These are phyloP conservation scores for Syngnathoides biaculeatus DNA, from an alignment of 2,113 vertebrate genomes.

Conservation along the genomic window DNA sequence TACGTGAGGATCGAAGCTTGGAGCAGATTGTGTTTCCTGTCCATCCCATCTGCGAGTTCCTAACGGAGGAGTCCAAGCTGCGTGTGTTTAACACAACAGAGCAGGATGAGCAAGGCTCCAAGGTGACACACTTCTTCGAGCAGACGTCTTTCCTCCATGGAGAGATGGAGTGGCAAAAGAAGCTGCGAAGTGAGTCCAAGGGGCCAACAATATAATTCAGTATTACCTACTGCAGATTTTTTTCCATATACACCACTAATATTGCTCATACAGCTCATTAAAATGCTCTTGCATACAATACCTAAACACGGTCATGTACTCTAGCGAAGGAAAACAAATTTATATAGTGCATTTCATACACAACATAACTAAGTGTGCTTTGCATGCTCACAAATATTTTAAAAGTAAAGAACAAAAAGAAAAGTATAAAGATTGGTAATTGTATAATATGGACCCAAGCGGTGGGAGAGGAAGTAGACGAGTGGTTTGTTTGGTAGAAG, in stretches of 20 bases:
- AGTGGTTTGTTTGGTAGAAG: no score
- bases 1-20: constrained; percentile 94
- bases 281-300: neutral
- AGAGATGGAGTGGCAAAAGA: constrained; percentile 99
- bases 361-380: no score
- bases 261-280: neutral
- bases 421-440: no score
- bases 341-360: no score
- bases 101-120: constrained; percentile 97
- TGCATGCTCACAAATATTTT: no score
- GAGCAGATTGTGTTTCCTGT: constrained; percentile 97
- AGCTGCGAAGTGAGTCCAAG: constrained; percentile 85
- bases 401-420: no score
- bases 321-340: neutral
- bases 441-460: no score
- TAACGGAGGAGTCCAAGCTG: constrained; percentile 91
- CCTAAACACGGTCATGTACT: neutral
- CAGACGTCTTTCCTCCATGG: constrained; percentile 93
- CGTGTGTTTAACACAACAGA: constrained; percentile 92
- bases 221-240: neutral
- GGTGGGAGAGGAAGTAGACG: no score
- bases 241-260: neutral
- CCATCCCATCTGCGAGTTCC: constrained; percentile 90
- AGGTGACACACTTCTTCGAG: constrained; percentile 96
- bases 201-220: neutral